Evolutionary conservation across 1,140 invertebrate species (phyloP), one percentile per base, ranked within the genome.

Genomic region (Calosoma granatense): DNA sequence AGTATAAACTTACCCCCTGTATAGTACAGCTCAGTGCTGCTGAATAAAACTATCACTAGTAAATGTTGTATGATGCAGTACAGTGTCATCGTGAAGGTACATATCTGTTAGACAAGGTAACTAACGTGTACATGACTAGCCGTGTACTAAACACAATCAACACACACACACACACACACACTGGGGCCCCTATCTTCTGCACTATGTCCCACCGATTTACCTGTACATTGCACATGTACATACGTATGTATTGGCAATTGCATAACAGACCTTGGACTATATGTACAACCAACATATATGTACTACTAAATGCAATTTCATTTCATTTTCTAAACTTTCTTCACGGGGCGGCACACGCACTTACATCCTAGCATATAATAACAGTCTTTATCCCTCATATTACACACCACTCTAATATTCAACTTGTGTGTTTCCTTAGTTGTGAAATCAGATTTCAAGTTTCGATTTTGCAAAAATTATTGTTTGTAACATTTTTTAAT

Each of bases 201-300:
- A 47, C 15, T 6, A n/a, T 36, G 26, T 47, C 41, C 41, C 41
- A 47, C 41, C 15, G 41, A 30, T 6, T 30, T n/a, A 30, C 14
- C 14, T 30, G 26, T 30, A 30, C 14, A 30, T 30, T 30, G 14
- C 14, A 30, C 26, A 30, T 4, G 26, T 47, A 47, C 4, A 47
- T 47, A 12, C 15, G 41, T 17, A 12, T 47, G 9, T 11, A 4
- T 9, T 17, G n/a, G n/a, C n/a, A n/a, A 17, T 47, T 47, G 41
- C 41, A 47, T 47, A 47, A 47, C 17, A 47, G 41, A 47, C 41
- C 41, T 47, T 47, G 41, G 41, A 47, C 41, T 47, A 47, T 47
- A 47, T 47, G 41, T n/a, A n/a, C n/a, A n/a, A n/a, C n/a, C n/a
- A n/a, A n/a, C 15, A 47, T 47, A 17, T 17, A 17, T 47, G 17